A percentile compares a stretch with the other conserved stretches of the same genome.
Conservation (phyloP, 2,113 vertebrate genomes). For the Bubo scandiacus region DNA sequence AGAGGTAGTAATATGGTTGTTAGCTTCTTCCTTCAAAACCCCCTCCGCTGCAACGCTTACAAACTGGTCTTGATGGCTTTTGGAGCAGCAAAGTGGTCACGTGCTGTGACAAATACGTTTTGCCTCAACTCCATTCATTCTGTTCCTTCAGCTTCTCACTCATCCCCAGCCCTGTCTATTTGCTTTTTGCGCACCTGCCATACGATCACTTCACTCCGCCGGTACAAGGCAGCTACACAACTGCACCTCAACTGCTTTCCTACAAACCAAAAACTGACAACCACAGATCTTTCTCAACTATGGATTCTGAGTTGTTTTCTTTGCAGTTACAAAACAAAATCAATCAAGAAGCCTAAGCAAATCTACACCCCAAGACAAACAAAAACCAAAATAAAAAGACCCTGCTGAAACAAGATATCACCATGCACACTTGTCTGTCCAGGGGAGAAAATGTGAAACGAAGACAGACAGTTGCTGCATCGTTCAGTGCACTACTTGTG, state of each 20-base stretch:
- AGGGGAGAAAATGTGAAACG: background rate
- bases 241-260: background rate
- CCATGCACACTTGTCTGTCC: background rate
- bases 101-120: background rate
- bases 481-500: background rate
- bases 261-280: background rate
- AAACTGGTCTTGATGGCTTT: background rate
- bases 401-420: background rate
- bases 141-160: background rate
- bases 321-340: background rate
- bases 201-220: fast-evolving
- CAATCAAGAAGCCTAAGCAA: background rate
- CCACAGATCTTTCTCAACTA: background rate
- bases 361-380: background rate
- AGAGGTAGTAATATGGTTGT: background rate
- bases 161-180: background rate
- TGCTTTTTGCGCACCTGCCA: background rate
- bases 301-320: background rate
- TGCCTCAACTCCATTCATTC: background rate
- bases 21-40: background rate
- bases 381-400: background rate
- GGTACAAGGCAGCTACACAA: background rate
- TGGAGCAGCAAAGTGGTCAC: background rate
- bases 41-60: background rate
- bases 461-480: background rate